Percentiles rank a stretch among this genome's conserved stretches.
These are phyloP conservation scores for Xanthia icteritia DNA, from an alignment of 2,888 invertebrate species.

Conservation along the genomic window DNA sequence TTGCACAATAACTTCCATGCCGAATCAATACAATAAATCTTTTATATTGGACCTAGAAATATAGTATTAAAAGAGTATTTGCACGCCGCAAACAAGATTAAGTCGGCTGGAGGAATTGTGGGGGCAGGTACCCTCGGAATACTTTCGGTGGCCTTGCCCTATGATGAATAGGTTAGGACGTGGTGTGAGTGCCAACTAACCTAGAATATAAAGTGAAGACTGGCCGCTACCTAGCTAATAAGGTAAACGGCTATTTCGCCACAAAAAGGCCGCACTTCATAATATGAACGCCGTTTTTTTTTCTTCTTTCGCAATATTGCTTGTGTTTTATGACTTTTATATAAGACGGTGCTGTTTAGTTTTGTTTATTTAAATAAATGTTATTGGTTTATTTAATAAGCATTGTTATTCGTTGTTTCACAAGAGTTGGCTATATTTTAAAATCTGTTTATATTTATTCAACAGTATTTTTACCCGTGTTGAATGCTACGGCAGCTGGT, in stretches of 20 bases:
- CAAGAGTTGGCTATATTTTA: background rate
- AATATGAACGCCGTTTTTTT: slow-evolving; percentile 23
- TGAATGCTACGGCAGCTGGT: too few relatives aligned
- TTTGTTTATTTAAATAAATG: background rate
- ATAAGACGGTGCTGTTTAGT: slow-evolving; percentile 1
- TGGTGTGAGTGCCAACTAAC: slow-evolving; percentile 73
- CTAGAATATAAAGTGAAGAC: slow-evolving; percentile 58
- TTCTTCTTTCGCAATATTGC: slow-evolving; percentile 7
- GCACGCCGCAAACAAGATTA: slow-evolving; percentile 75
- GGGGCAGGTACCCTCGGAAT: slow-evolving; percentile 73
- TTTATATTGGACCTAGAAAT: slow-evolving; percentile 56
- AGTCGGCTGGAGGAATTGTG: slow-evolving; percentile 73
- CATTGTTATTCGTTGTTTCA: background rate
- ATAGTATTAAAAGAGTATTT: slow-evolving; percentile 70
- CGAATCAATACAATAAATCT: slow-evolving; percentile 55
- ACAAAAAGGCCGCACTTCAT: slow-evolving; percentile 60
- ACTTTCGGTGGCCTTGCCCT: slow-evolving; percentile 71
- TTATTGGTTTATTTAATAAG: background rate
- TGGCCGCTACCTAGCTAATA: slow-evolving; percentile 67
- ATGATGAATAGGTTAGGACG: slow-evolving; percentile 80
- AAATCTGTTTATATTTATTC: background rate
- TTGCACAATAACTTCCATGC: slow-evolving; percentile 16
- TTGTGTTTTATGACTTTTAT: slow-evolving; percentile 9
- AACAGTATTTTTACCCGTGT: too few relatives aligned
- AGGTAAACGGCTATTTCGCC: slow-evolving; percentile 62